These are phyloP conservation scores for Coreius guichenoti DNA, from an alignment of 2,797 vertebrate genomes.

Conservation along the genomic window DNA sequence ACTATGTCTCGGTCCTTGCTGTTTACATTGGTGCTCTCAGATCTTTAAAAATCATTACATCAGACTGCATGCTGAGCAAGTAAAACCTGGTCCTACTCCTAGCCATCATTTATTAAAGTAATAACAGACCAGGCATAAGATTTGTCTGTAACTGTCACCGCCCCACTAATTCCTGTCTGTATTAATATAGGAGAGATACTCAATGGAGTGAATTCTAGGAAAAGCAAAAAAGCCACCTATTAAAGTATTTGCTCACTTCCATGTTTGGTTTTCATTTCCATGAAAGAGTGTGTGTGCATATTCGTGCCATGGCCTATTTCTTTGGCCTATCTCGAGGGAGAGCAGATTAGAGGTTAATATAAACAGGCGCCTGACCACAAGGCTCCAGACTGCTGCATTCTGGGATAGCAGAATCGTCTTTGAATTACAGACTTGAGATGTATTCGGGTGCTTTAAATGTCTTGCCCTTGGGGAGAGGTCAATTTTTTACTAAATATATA, in stretches of 20 bases:
- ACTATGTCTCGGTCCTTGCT: neutral
- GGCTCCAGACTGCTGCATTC: slow-evolving; percentile 74
- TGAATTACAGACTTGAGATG: slow-evolving; percentile 70
- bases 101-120: slow-evolving; percentile 26
- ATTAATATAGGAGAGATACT: slow-evolving; percentile 46
- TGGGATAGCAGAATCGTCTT: slow-evolving; percentile 75
- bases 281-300: slow-evolving; percentile 29
- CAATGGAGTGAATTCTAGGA: slow-evolving; percentile 27
- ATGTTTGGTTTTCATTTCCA: slow-evolving; percentile 56
- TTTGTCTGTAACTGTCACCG: slow-evolving; percentile 39
- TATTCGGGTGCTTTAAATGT: slow-evolving; percentile 62
- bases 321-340: slow-evolving; percentile 74
- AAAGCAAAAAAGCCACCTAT: slow-evolving; percentile 26
- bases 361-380: slow-evolving; percentile 79
- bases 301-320: slow-evolving; percentile 70
- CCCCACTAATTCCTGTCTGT: slow-evolving; percentile 50
- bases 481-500: neutral
- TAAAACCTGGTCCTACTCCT: slow-evolving; percentile 24
- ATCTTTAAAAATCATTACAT: slow-evolving; percentile 41
- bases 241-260: slow-evolving; percentile 55
- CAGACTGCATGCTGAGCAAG: slow-evolving; percentile 47
- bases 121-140: slow-evolving; percentile 52
- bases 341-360: slow-evolving; percentile 81
- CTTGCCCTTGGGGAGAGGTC: slow-evolving; percentile 34
- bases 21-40: neutral